phyloP scores from a whole-genome alignment of 2,113 vertebrate genomes.

The Muntiacus reevesi region DNA sequence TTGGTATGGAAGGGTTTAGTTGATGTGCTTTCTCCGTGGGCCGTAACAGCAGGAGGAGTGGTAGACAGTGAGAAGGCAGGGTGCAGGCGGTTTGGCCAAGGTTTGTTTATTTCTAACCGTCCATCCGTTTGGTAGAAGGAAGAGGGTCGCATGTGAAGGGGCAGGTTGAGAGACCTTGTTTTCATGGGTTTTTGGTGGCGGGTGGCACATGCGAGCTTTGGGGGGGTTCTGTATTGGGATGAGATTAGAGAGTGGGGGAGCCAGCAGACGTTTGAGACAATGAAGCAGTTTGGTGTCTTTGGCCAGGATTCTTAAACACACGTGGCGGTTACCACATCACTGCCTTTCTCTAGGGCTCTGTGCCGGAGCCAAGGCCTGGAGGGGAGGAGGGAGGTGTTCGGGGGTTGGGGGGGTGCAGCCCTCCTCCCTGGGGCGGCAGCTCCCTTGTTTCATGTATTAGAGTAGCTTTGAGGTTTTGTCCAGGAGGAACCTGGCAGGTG shows the following conservation, averaged over 20 bases:
- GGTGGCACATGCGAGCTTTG: rapidly evolving
- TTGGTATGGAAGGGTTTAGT: background rate
- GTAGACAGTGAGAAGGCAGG: background rate
- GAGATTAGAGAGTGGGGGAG: background rate
- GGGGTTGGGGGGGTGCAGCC: background rate
- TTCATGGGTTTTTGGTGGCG: background rate
- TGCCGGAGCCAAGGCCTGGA: rapidly evolving
- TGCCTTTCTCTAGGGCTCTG: background rate
- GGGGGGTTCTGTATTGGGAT: rapidly evolving
- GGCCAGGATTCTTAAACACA: rapidly evolving
- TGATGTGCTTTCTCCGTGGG: rapidly evolving
- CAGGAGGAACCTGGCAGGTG: background rate
- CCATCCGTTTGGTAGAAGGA: background rate
- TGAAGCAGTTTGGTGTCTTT: background rate
- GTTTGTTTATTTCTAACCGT: background rate
- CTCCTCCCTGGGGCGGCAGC: rapidly evolving
- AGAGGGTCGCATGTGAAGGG: background rate
- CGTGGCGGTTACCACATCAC: rapidly evolving
- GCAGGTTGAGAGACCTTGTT: background rate
- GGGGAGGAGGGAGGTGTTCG: too few species aligned
- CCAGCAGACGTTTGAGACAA: rapidly evolving
- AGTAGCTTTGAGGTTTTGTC: background rate
- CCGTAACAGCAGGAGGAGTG: too few species aligned
- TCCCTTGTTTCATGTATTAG: background rate
- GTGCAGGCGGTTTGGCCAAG: rapidly evolving